Base-by-base conservation (phyloP, 2,888 invertebrate genomes). In the Morpho deidamia region DNA sequence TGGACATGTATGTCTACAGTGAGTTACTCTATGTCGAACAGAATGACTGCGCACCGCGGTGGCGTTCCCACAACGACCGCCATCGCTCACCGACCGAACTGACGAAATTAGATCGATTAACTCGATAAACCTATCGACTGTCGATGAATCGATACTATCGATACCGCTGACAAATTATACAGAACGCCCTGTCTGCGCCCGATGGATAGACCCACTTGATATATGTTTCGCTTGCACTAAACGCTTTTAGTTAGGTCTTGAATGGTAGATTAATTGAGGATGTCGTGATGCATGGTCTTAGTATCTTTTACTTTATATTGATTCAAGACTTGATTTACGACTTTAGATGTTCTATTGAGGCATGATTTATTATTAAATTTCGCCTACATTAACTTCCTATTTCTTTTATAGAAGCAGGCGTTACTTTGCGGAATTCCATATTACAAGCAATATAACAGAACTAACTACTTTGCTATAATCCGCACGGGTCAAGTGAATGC, bases 101-200 rank as follows among this genome's bases (percentile, higher is more conserved):
- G 87, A 86, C 80, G 86, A 87, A 87, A 87, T 86, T 81, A 86
- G 85, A 88, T 88, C 87, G 85, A 88, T 87, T 85, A 85, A 81
- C 76, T 76, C 83, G 86, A 88, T 88, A 87, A 84, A 85, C 83
- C 73, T 83, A 82, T 86, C 80, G 81, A 82, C 78, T 64, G 69
- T 61, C 63, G 63, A 60, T 63, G 64, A 67, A 70, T 77, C 77
- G 79, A 83, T 82, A 74, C 69, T 69, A 80, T 82, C 76, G 76
- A 81, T 78, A 77, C 75, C 76, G 74, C 83, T 86, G 87, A 87
- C 88, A 88, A 87, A 88, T 88, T 84, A 83, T 81, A 77, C 74
- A 72, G 72, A 75, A 78, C 74, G 81, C 76, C 76, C 77, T 68
- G 77, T 77, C 77, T 76, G 68, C 70, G 70, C 64, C 68, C 65